phyloP scores from a whole-genome alignment of 1,140 invertebrate genomes.

The Ceratina australensis region DNA sequence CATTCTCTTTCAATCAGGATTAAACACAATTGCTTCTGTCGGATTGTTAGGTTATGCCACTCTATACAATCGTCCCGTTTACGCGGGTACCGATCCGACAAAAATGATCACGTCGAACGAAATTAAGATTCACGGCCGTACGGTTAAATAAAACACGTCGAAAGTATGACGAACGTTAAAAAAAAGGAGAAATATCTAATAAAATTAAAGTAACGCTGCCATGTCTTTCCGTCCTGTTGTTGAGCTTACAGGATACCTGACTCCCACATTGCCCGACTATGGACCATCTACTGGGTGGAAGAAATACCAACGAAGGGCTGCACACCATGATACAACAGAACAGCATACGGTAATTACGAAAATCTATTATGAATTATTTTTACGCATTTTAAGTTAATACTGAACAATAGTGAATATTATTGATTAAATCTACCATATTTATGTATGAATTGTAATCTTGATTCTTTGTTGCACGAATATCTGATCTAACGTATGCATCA shows the following conservation, averaged over 20 bases:
- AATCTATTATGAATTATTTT: neutral
- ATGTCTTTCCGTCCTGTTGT: slow-evolving; percentile 46
- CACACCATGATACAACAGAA: slow-evolving; percentile 14
- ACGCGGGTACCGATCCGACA: too few species aligned
- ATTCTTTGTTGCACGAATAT: too few species aligned
- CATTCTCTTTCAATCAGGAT: slow-evolving; percentile 72
- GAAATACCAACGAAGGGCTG: neutral
- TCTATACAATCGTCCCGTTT: too few species aligned
- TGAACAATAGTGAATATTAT: neutral
- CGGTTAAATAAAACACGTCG: neutral
- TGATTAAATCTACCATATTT: too few species aligned
- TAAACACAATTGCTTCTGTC: slow-evolving; percentile 49
- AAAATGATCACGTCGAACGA: neutral
- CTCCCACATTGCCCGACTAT: slow-evolving; percentile 25
- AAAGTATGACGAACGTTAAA: neutral
- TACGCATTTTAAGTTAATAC: neutral
- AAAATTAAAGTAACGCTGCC: slow-evolving; percentile 58
- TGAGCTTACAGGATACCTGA: slow-evolving; percentile 11
- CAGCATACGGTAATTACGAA: neutral
- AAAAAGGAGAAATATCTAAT: slow-evolving; percentile 16
- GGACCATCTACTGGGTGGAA: slow-evolving; percentile 8
- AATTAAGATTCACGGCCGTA: too few species aligned
- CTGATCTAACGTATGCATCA: too few species aligned
- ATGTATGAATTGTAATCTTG: too few species aligned
- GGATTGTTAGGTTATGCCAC: too few species aligned